phyloP scores from a whole-genome alignment of 2,113 vertebrate genomes.

The Halcyon malimbica region DNA sequence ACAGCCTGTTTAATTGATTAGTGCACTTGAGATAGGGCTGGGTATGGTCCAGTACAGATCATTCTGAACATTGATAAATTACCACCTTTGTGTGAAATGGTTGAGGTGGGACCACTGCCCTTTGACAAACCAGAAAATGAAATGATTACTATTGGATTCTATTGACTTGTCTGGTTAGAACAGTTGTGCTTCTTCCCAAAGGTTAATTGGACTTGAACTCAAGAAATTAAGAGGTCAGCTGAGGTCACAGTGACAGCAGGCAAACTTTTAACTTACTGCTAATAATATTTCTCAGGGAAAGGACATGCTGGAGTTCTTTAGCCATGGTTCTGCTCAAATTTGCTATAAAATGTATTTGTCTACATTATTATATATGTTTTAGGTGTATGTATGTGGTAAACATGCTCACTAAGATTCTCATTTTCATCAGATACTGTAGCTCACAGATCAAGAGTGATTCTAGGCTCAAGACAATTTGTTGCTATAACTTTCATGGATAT shows the following conservation, averaged over 20 bases:
- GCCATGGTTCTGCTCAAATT: conserved; percentile 44
- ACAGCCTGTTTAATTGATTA: conserved; percentile 72
- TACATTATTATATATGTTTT: not conserved
- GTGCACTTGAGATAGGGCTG: conserved; percentile 71
- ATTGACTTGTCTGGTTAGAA: conserved; percentile 90
- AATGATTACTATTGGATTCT: conserved; percentile 92
- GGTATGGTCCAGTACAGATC: conserved; percentile 72
- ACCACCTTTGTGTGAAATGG: conserved; percentile 86
- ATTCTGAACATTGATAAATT: conserved; percentile 86
- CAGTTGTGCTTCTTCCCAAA: conserved; percentile 86
- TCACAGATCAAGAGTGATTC: not conserved
- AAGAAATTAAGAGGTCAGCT: conserved; percentile 96
- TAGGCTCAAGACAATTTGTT: not conserved
- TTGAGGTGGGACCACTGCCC: conserved; percentile 85
- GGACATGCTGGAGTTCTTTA: conserved; percentile 73
- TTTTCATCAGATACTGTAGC: not conserved
- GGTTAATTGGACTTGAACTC: conserved; percentile 99
- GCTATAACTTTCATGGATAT: not conserved
- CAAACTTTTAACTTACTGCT: conserved; percentile 87
- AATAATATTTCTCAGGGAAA: conserved; percentile 90
- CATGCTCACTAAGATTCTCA: not conserved
- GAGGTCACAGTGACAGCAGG: conserved; percentile 93
- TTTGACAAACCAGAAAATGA: conserved; percentile 96
- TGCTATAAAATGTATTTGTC: not conserved
- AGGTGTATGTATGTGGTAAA: not conserved